Base-by-base conservation (phyloP, 2,113 vertebrate genomes). In the Takifugu bimaculatus region DNA sequence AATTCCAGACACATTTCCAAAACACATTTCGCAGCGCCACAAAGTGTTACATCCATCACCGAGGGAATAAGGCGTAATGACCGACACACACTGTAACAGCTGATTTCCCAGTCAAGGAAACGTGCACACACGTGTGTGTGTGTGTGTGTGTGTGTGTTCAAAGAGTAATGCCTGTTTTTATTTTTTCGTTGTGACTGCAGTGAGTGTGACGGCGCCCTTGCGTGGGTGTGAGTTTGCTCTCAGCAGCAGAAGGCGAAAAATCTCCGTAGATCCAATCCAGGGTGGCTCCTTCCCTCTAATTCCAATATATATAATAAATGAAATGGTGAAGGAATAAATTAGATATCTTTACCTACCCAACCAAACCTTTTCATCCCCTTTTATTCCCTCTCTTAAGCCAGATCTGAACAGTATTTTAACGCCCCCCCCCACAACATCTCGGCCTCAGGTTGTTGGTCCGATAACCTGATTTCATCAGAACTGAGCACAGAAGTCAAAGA, bases 1-100 rank as follows among this genome's bases (percentile, higher is more conserved):
- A 88, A 87, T 88, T 84, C 83, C 85, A 85, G 83, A 84, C 85
- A 84, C 83, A 86, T 86, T 88, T 86, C 82, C 84, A 75, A 86
- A 82, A 79, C 72, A 82, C 80, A 86, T 88, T 84, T 77, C 70
- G 75, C 81, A 39, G 77, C 64, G 63, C 76, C 81, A 80, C 80
- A 85, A 87, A 84, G 81, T 79, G 80, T 84, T 84, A 78, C 87
- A 87, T 87, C 87, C 80, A 84, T 88, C 87, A 84, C 81, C 10
- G 49, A 57, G 80, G 76, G 80, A 85, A 87, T 83, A 83, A 84
- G 87, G 75, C 69, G 72, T 84, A 85, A 87, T 87, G 80, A 79
- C 73, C 77, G 71, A 73, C 81, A 75, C 75, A 74, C 76, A 81
- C 75, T 79, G 69, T 81, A 85, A 80, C 70, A 64, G 76, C 80